Base-by-base conservation (phyloP, 2,797 vertebrate species). In the Lepus oiostolus region DNA sequence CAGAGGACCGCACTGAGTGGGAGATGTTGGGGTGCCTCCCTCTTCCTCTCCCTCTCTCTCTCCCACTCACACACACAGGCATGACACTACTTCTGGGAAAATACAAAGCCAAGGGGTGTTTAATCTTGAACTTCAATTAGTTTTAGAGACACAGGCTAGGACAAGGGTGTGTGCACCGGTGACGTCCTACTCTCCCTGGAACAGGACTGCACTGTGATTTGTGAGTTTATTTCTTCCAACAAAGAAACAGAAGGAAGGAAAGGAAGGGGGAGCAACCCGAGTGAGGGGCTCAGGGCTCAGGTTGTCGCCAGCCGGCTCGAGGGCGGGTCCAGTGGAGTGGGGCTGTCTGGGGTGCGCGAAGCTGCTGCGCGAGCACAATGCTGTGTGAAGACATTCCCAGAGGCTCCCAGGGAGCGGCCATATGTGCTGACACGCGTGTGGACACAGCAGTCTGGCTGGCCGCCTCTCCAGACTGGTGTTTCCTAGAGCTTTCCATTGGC, bases 401-500 rank as follows among this genome's bases (percentile, higher is more conserved):
- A 7, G 75, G 88, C 94, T 97, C 98, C 96, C 97, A 98, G 97
- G 97, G 93, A 72, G 96, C 92, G 17, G 94, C 97, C 96, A 60
- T 88, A 80, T 72, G 91, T 79, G 97, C 93, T 97, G 97, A 96
- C 95, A 85, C 1, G 60, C 91, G 50, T 6, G 95, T 93, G 97
- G 97, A 89, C 91, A 22, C 86, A 96, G 97, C 95, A 95, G 96
- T 94, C 92, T 97, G 95, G 97, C 93, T 96, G 93, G 97, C 89
- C 85, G 63, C 86, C 32, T 85, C 97, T 97, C 96, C 32, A 7
- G 91, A 96, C 92, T 2, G 21, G 93, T 97, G 98, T 96, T 97
- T 96, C 95, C 98, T 99, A 99, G 95, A 99, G 99, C 97, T 99
- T 99, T 97, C 99, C 99, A 42, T 99, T 99, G 98, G 99, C 99